Evolutionary conservation across 2,113 vertebrate species (phyloP), one percentile per base, ranked within the genome.

Genomic region (Neomonachus schauinslandi): DNA sequence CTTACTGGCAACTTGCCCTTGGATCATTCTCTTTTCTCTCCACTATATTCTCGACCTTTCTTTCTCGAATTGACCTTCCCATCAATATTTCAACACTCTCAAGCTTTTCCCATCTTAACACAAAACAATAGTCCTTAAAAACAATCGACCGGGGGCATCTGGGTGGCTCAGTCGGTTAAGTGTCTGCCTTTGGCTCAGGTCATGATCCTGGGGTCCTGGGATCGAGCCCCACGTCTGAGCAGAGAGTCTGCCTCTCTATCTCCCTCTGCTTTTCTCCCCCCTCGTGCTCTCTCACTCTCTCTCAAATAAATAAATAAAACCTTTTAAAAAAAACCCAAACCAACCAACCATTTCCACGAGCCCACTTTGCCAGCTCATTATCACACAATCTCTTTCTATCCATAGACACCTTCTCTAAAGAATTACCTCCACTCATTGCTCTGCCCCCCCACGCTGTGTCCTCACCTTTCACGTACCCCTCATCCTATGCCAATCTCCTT

Each of bases 141-240:
- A 36, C 67, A 69, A 36, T n/a, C 21, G 82, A 33, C 11, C n/a
- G 63, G 65, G 65, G 65, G 16, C 2, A 8, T 16, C 65, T 19
- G 16, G 65, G 16, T 67, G 31, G 33, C 65, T n/a, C 33, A n/a
- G 65, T 33, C 18, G 0, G 65, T 69, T 69, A n/a, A 19, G 33
- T 3, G 5, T 19, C 31, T 69, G 65, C 65, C 33, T 69, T 69
- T 19, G 7, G 65, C 33, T n/a, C 33, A 69, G 65, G 33, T 16
- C 65, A 19, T 19, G 65, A 69, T 69, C 65, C 65, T 16, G 19
- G 33, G 7, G 65, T 33, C 65, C 31, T 16, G 65, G 15, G 65
- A 69, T 69, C 0, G 16, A 69, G 16, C 3, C 7, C 16, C 16
- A n/a, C 1, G 1, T n/a, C 33, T 67, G 5, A 33, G 3, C 16